Base-by-base conservation (phyloP, 2,113 vertebrate genomes). In the Periophthalmodon schlosseri region DNA sequence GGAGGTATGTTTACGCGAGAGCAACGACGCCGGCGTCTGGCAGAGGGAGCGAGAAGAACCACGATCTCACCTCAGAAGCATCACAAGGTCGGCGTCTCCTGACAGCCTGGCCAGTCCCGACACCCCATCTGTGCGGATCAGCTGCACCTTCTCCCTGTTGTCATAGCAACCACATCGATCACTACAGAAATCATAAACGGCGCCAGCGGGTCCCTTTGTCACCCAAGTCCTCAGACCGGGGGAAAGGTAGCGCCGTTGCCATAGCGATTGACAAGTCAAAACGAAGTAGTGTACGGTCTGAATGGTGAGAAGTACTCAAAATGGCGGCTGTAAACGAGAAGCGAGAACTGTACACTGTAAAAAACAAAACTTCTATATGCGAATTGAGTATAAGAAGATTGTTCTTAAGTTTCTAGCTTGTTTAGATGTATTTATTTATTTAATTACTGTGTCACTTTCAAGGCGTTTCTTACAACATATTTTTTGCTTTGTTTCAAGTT, bases 121-220 rank as follows among this genome's bases (percentile, higher is more conserved):
- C 11, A 94, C 96, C 68, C 96, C 96, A 84, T 97, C 96, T 28
- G 94, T 95, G 73, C 96, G 93, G 80, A 97, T 96, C 91, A 97
- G 95, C 88, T 97, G 96, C 85, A 97, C 96, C 95, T 97, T 97
- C 94, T 97, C 96, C 95, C 96, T 97, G 69, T 15, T 56, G 13
- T 71, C 72, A 77, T 2, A 47, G 64, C 13, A 73, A 80, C 46
- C 57, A 28, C 57, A 60, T 28, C 9, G 28, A 60, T 23, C 57
- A 28, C 12, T 28, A 11, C 54, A 33, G 39, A 44, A 36, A 60
- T 10, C 61, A 0, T 14, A n/a, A 63, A 34, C 14, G 3, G 34
- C 9, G 34, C 24, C 36, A 44, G 16, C 23, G 10, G 5, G 63
- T n/a, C 34, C 13, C 18, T 39, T n/a, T 21, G 20, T 56, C 52